Percentiles rank a stretch among this genome's conserved stretches.
Conservation (phyloP, 2,797 vertebrate species). For the Clarias fuscus region DNA sequence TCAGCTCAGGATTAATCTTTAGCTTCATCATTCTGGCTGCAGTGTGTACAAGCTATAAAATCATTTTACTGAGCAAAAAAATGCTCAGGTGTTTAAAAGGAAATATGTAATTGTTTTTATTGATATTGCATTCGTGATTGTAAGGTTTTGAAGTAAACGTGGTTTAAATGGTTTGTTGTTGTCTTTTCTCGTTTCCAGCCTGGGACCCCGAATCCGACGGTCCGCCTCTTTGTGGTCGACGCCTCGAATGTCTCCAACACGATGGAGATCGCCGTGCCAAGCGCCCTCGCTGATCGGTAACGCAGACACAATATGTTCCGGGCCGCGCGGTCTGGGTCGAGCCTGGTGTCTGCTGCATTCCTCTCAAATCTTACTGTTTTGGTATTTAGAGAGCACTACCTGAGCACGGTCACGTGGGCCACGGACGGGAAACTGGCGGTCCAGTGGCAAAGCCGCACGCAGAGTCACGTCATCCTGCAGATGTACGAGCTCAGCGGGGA, state of each 20-base stretch:
- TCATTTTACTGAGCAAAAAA: background rate
- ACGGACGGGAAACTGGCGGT: slow-evolving; percentile 82
- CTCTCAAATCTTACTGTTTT: background rate
- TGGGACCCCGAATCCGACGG: slow-evolving; percentile 75
- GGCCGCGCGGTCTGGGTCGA: background rate
- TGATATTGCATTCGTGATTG: no score
- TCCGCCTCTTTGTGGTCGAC: slow-evolving; percentile 85
- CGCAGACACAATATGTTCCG: background rate
- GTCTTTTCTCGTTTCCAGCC: slow-evolving; percentile 24
- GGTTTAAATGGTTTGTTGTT: background rate
- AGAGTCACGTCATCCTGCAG: slow-evolving; percentile 83
- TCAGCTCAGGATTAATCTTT: background rate
- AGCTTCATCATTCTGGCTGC: background rate
- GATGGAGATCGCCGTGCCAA: slow-evolving; percentile 77
- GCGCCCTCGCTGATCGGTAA: slow-evolving; percentile 77
- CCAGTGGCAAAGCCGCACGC: slow-evolving; percentile 89
- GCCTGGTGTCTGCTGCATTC: background rate
- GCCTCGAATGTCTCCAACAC: slow-evolving; percentile 62
- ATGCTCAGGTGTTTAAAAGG: background rate
- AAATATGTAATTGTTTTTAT: no score
- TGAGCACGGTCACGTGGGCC: slow-evolving; percentile 90
- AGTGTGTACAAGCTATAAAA: background rate
- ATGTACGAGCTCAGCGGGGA: slow-evolving; percentile 74
- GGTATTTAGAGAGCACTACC: slow-evolving; percentile 85
- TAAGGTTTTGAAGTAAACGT: background rate